Evolutionary conservation across 2,888 invertebrate genomes (phyloP), one percentile per base, ranked within the genome.

Genomic region (Dasysyrphus tricinctus): DNA sequence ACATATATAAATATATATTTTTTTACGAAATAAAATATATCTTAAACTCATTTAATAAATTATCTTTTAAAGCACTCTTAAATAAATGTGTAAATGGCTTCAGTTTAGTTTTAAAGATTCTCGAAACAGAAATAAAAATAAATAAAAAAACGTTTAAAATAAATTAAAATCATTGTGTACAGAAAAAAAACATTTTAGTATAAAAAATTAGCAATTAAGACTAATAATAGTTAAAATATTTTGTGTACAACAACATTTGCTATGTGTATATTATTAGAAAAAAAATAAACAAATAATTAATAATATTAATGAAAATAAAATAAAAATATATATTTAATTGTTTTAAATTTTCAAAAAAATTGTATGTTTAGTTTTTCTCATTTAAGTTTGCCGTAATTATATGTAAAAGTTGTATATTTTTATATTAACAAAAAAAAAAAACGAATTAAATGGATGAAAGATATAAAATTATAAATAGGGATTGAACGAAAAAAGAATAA

Each of bases 321-420:
- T 56, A 16, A 24, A 32, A 57, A 83, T 19, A 76, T 67, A 81
- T 86, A 79, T 86, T 79, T 59, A 79, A 82, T 79, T 82, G 86
- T 78, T 86, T 79, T 70, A 86, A 74, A 78, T 79, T 79, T 72
- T 44, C 19, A 67, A 49, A 67, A 65, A 32, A 72, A 79, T 32
- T 72, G 34, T 70, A 86, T 81, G 85, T 86, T 85, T 74, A 81
- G 29, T 79, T 77, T 69, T 61, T 69, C 42, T 78, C 70, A 61
- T 74, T 86, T 86, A 86, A 81, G 78, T 86, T 86, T 81, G 78
- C 63, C 77, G 78, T 86, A 81, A 85, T 81, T 81, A 85, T 86
- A 80, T 86, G 86, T 86, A 78, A 86, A 82, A 81, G 86, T 82
- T 86, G 86, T 86, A 86, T 86, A 86, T 86, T 86, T 86, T 86